These are phyloP conservation scores for Hippocampus mohnikei DNA, from an alignment of 2,113 vertebrate genomes.

Conservation along the genomic window DNA sequence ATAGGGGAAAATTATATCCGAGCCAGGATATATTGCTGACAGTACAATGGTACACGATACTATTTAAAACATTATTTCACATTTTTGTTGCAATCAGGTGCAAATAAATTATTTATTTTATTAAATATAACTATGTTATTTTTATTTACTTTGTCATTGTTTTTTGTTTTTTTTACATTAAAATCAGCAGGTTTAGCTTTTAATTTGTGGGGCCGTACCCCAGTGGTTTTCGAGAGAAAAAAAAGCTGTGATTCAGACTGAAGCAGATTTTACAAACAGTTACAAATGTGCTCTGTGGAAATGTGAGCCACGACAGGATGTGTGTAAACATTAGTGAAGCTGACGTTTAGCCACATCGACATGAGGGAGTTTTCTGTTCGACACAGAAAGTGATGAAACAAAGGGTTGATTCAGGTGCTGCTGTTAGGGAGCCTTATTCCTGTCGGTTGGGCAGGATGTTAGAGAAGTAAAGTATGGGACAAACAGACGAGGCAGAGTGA, in stretches of 20 bases:
- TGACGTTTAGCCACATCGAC: background rate
- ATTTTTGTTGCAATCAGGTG: too few relatives aligned
- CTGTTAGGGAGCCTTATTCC: background rate
- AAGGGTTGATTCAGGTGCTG: background rate
- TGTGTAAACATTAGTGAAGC: background rate
- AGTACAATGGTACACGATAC: background rate
- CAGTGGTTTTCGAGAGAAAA: background rate
- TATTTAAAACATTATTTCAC: too few relatives aligned
- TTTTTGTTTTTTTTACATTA: background rate
- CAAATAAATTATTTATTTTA: too few relatives aligned
- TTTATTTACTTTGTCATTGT: background rate
- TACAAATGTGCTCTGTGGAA: background rate
- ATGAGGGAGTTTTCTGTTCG: background rate
- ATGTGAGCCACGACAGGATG: background rate
- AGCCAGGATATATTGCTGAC: background rate
- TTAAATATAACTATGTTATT: too few relatives aligned
- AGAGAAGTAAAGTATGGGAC: background rate
- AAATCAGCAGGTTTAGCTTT: background rate
- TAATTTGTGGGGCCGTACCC: background rate
- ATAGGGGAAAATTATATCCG: background rate
- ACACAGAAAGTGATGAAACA: background rate
- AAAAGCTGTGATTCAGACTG: background rate
- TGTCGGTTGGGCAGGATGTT: background rate
- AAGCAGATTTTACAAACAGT: background rate
- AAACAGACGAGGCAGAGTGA: background rate